These are phyloP conservation scores for Eudemis profundana DNA, from an alignment of 2,888 invertebrate species.

Conservation along the genomic window DNA sequence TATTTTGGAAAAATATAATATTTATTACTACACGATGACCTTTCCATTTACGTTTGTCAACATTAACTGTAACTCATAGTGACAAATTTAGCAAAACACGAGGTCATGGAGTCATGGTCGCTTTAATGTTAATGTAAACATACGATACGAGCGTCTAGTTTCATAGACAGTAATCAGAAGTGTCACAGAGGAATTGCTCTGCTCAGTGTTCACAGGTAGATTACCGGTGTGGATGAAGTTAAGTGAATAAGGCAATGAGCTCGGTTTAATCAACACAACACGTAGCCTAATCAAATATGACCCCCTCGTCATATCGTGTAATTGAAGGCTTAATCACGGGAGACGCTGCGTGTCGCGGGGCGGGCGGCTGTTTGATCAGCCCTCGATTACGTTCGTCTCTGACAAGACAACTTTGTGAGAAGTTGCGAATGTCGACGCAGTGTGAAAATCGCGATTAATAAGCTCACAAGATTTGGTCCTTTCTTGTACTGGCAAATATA, in stretches of 20 bases:
- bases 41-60: not conserved
- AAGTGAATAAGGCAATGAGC: slow-evolving; percentile 82
- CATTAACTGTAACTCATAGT: not conserved
- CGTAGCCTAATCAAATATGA: slow-evolving; percentile 84
- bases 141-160: slow-evolving; percentile 56
- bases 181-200: slow-evolving; percentile 52
- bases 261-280: slow-evolving; percentile 83
- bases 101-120: slow-evolving; percentile 65
- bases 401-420: slow-evolving; percentile 66
- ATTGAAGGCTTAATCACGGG: slow-evolving; percentile 82
- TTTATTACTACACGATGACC: not conserved
- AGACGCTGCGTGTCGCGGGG: slow-evolving; percentile 70
- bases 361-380: slow-evolving; percentile 73
- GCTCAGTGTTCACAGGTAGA: slow-evolving; percentile 53
- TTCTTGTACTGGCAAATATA: slow-evolving; percentile 11
- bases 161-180: slow-evolving; percentile 63
- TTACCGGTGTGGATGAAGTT: slow-evolving; percentile 64
- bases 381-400: slow-evolving; percentile 65
- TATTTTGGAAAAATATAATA: slow-evolving; percentile 1
- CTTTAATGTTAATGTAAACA: slow-evolving; percentile 68
- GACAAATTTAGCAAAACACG: slow-evolving; percentile 32
- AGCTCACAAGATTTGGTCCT: slow-evolving; percentile 30
- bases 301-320: slow-evolving; percentile 81
- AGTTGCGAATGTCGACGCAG: slow-evolving; percentile 50
- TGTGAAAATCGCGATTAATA: slow-evolving; percentile 49